phyloP scores from a whole-genome alignment of 2,113 vertebrate genomes.

The Ciconia stormi region DNA sequence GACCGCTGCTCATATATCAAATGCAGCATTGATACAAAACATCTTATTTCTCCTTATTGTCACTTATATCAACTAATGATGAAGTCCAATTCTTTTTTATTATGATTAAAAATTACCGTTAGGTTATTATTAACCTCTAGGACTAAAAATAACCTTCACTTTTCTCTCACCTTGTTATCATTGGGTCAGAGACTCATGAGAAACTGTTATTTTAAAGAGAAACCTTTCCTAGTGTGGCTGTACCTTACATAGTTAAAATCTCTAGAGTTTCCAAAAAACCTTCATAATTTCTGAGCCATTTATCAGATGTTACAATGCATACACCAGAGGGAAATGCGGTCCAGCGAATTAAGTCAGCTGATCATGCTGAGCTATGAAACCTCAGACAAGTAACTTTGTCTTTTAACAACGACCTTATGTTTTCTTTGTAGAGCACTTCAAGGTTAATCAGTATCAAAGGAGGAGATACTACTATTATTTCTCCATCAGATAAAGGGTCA shows the following conservation, averaged over 20 bases:
- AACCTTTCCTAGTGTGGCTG: background rate
- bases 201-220: background rate
- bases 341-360: background rate
- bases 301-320: background rate
- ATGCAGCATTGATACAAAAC: background rate
- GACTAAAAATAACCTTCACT: background rate
- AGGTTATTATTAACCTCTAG: background rate
- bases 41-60: background rate
- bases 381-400: background rate
- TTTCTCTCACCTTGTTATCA: background rate
- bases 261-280: background rate
- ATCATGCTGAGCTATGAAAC: background rate
- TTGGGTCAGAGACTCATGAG: background rate
- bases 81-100: background rate
- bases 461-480: background rate
- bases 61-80: background rate
- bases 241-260: background rate
- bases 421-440: background rate
- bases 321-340: background rate
- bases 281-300: background rate
- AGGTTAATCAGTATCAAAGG: background rate
- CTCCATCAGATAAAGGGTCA: background rate
- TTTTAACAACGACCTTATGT: background rate
- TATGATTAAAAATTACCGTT: background rate
- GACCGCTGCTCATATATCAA: background rate